Conservation (phyloP, 2,888 invertebrate genomes). For the Acanthosepion esculentum region DNA sequence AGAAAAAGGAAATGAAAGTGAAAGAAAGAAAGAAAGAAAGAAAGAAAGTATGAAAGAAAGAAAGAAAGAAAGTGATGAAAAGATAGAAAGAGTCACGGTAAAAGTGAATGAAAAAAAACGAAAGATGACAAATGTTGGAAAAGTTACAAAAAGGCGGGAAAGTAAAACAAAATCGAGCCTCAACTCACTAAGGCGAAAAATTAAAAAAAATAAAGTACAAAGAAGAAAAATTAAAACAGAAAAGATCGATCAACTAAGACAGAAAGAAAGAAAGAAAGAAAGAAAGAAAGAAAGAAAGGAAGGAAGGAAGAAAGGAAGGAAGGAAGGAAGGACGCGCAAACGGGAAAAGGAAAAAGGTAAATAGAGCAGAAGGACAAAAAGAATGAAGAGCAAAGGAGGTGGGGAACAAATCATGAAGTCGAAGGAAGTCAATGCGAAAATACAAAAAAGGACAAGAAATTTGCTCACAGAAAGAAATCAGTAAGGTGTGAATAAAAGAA, state of each 20-base stretch:
- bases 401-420: background rate
- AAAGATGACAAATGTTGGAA: too few relatives aligned
- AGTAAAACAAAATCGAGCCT: background rate
- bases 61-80: too few relatives aligned
- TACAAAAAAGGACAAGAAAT: background rate
- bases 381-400: background rate
- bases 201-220: too few relatives aligned
- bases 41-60: too few relatives aligned
- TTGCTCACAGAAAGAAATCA: background rate
- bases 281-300: background rate
- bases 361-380: background rate
- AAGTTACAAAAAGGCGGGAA: background rate
- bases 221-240: background rate
- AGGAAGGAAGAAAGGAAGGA: background rate
- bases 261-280: background rate
- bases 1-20: too few relatives aligned
- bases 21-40: too few relatives aligned
- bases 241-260: background rate
- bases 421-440: background rate
- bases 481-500: constrained; percentile 33
- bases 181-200: too few relatives aligned
- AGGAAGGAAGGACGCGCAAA: background rate
- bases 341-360: too few relatives aligned
- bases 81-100: too few relatives aligned
- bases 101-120: too few relatives aligned